Evolutionary conservation across 2,888 invertebrate genomes (phyloP).

Genomic region (Tridacna gigas): DNA sequence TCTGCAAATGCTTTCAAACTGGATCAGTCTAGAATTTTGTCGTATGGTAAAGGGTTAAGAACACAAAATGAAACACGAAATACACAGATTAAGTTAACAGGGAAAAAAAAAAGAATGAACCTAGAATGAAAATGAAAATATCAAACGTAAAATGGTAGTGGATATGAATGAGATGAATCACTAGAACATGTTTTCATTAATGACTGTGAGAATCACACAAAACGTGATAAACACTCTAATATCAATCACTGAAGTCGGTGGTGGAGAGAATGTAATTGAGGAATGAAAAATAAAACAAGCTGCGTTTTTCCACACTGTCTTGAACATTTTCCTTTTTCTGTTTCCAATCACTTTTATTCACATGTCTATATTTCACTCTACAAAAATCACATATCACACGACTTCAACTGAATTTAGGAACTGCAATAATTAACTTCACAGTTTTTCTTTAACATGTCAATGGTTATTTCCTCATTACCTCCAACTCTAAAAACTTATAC

Average conservation of each 20-base stretch:
- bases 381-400: no score
- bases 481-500: no score
- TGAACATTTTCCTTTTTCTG: no score
- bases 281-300: slow-evolving; percentile 8
- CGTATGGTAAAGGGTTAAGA: not conserved
- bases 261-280: slow-evolving; percentile 5
- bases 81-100: not conserved
- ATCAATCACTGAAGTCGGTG: slow-evolving; percentile 2
- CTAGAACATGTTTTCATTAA: not conserved
- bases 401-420: no score
- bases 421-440: no score
- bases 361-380: no score
- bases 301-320: not conserved
- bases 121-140: not conserved
- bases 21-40: no score
- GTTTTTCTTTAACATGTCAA: no score
- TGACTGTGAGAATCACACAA: slow-evolving; percentile 17
- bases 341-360: no score
- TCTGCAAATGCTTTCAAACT: no score
- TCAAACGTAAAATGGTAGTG: slow-evolving; percentile 28
- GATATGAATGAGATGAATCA: slow-evolving; percentile 46
- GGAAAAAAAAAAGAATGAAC: not conserved
- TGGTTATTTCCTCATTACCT: no score
- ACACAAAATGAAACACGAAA: not conserved
- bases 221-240: slow-evolving; percentile 13